Percentiles rank a stretch among this genome's conserved stretches.
Evolutionary conservation across 1,140 invertebrate species (phyloP).

Genomic region (Heterodera schachtii): DNA sequence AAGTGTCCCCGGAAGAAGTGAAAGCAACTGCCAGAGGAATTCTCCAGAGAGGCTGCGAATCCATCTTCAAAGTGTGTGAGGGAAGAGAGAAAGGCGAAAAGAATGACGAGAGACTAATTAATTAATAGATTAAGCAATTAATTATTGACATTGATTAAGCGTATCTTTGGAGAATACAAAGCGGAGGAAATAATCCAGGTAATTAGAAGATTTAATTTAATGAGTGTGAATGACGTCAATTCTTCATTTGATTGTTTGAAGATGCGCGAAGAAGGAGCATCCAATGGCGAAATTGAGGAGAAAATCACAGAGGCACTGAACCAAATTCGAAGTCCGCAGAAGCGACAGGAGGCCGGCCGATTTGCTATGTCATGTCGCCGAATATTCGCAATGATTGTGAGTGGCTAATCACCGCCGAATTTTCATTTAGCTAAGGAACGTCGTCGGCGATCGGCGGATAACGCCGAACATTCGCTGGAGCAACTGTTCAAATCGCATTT

Average conservation of each 20-base stretch:
- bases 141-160: neutral
- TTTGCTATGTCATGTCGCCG: constrained; percentile 23
- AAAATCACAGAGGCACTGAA: constrained; percentile 42
- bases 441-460: neutral
- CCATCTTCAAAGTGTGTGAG: constrained; percentile 5
- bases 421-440: constrained; percentile 19
- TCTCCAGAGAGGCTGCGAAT: constrained; percentile 21
- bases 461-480: constrained; percentile 37
- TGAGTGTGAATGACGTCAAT: neutral
- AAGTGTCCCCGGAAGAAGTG: constrained; percentile 27
- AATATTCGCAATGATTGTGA: constrained; percentile 27
- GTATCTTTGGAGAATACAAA: constrained; percentile 42
- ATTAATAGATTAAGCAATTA: neutral
- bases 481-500: constrained; percentile 43
- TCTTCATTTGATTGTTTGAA: neutral
- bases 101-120: no score
- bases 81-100: no score
- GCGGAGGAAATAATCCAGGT: constrained; percentile 39
- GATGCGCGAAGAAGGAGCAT: constrained; percentile 40
- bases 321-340: constrained; percentile 29
- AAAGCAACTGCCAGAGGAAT: constrained; percentile 22
- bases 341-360: constrained; percentile 12
- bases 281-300: constrained; percentile 35
- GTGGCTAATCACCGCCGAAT: neutral
- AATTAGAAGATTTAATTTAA: neutral